Evolutionary conservation across 2,888 invertebrate species (phyloP).

Genomic region (Fragum fragum): DNA sequence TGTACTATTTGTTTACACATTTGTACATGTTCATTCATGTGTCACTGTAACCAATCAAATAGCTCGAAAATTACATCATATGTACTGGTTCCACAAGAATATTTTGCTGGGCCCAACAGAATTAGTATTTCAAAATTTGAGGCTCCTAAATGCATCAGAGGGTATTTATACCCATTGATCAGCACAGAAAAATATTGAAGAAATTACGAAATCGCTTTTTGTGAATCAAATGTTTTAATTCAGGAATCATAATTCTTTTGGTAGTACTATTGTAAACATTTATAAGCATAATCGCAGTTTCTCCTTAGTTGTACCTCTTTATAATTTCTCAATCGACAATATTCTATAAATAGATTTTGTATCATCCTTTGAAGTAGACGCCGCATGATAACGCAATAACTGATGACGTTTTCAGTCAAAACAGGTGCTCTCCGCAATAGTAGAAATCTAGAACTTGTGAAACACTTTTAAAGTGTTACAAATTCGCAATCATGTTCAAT

Average conservation of each 20-base stretch:
- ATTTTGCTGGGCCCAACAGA: not conserved
- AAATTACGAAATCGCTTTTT: no score
- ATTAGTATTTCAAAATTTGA: not conserved
- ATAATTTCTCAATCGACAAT: conserved; percentile 4
- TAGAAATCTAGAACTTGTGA: conserved; percentile 20
- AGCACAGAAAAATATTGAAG: no score
- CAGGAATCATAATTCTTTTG: no score
- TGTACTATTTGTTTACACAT: conserved; percentile 19
- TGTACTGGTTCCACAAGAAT: not conserved
- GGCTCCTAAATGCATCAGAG: not conserved
- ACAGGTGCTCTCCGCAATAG: conserved; percentile 49
- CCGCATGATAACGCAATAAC: conserved; percentile 36
- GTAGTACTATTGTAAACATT: no score
- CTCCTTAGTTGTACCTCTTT: no score
- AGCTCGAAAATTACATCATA: conserved; percentile 14
- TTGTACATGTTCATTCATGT: not conserved
- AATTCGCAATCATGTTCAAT: conserved; percentile 60
- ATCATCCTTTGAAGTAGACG: conserved; percentile 43
- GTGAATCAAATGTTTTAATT: no score
- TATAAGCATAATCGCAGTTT: no score
- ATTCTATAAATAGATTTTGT: conserved; percentile 56
- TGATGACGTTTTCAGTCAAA: conserved; percentile 60
- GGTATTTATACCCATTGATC: no score
- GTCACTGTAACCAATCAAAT: conserved; percentile 7
- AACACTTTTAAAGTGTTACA: conserved; percentile 33